Base-by-base conservation (phyloP, 2,888 invertebrate species). In the Anagyrus pseudococci region DNA sequence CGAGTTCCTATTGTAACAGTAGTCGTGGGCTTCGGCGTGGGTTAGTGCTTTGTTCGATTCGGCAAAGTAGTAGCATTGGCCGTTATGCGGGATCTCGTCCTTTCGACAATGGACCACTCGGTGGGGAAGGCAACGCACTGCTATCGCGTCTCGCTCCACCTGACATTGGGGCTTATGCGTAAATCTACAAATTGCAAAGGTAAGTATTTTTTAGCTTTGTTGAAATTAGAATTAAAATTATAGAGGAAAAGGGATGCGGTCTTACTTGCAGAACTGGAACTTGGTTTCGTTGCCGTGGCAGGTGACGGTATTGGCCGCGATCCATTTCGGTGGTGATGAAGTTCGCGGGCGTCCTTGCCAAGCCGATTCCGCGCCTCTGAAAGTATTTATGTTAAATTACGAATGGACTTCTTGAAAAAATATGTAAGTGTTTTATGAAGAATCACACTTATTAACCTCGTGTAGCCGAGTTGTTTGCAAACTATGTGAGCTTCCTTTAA, bases 1-100 rank as follows among this genome's bases (percentile, higher is more conserved):
- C 1, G 84, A 81, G n/a, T 81, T 80, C 67, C 71, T 78, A 64
- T 68, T 64, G 19, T 74, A 69, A 68, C 86, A 85, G 54, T 82
- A 81, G 2, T 77, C 72, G 59, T 79, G 68, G 10, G 83, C 83
- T 69, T 83, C 82, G n/a, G 73, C 77, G 61, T 81, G 82, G 65
- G 76, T 82, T 29, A 80, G 73, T 1, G 75, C 79, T 33, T 75
- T 70, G 6, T 73, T 69, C 0, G 81, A 75, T 23, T 78, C 73
- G 4, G 79, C 81, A 58, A 85, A 69, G 26, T 80, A 80, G 73
- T 86, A 86, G 70, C 86, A 86, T 23, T 81, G 77, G 20, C 82
- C 82, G n/a, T 79, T 77, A 63, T 83, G 82, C 6, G 84, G 77
- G 8, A 82, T 69, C 74, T 86, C 86, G 23, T 81, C 83, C 17